phyloP scores from a whole-genome alignment of 2,797 vertebrate species.

The Vultur gryphus region DNA sequence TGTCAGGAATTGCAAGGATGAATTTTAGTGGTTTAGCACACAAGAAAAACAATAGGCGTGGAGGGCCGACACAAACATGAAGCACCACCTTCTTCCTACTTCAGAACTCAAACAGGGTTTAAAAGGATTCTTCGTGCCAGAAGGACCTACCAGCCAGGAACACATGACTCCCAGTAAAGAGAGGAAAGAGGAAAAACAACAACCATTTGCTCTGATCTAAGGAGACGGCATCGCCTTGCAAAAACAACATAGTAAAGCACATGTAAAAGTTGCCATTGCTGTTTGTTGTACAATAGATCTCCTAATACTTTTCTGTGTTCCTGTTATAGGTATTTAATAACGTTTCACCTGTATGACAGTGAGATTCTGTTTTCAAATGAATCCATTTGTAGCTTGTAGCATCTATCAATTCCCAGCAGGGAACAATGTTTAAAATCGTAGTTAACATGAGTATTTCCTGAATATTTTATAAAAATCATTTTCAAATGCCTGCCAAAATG shows the following conservation, averaged over 20 bases:
- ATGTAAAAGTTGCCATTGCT: background rate
- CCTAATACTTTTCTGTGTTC: background rate
- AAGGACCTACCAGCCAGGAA: background rate
- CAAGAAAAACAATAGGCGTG: background rate
- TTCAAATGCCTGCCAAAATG: conserved; percentile 31
- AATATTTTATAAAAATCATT: conserved; percentile 46
- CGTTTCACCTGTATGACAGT: background rate
- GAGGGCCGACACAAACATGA: background rate
- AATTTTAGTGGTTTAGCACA: background rate
- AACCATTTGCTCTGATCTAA: background rate
- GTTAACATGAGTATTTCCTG: conserved; percentile 12
- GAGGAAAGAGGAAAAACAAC: background rate
- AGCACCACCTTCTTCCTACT: background rate
- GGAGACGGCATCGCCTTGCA: background rate
- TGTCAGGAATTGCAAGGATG: conserved; percentile 8
- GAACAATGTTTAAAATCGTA: background rate
- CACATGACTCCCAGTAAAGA: background rate
- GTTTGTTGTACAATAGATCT: background rate
- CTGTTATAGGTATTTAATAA: background rate
- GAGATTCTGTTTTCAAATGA: background rate
- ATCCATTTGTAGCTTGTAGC: background rate
- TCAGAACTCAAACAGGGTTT: background rate
- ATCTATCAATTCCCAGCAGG: conserved; percentile 1
- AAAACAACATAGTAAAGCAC: background rate
- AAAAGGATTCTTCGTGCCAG: background rate